Base-by-base conservation (phyloP, 2,113 vertebrate species). In the Cottus gobio region DNA sequence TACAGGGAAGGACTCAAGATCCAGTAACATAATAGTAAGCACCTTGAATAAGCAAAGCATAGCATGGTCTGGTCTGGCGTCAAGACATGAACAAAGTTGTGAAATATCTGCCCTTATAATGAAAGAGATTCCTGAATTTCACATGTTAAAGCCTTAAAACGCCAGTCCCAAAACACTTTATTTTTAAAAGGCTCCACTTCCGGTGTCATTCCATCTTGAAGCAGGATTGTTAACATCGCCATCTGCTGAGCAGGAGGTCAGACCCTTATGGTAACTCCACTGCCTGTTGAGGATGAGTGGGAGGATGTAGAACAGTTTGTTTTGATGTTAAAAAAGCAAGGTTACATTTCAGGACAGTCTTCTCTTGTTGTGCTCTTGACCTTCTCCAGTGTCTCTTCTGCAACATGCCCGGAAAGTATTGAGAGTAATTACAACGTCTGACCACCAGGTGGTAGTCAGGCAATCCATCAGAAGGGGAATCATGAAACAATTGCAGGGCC, bases 361-460 rank as follows among this genome's bases (percentile, higher is more conserved):
- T 76, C 28, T 66, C 4, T n/a, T 28, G 4, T 66, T 15, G 13
- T 44, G n/a, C 8, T 63, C 15, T 60, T 18, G 1, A 28, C 24
- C 20, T 54, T 48, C 4, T 44, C 4, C 31, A 52, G 1, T 58
- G 4, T 2, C 0, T 2, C 3, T 4, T 22, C 22, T 77, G 4
- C 39, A 70, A 8, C 69, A 31, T 67, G 5, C 2, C 16, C 8
- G 8, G 28, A 11, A 48, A 42, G 31, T 24, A 39, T 2, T 4
- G 0, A 24, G 4, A 61, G 57, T 24, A 54, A 24, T 6, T 84
- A 9, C 13, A 60, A 20, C 31, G 1, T 77, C 37, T 77, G 67
- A 79, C 85, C 88, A 90, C 80, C 79, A 71, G 80, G 28, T 83
- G 84, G 84, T 1, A 77, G 67, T 78, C 72, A 78, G 20, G 28